phyloP scores from a whole-genome alignment of 2,888 invertebrate species.

The Morinoia aosen region DNA sequence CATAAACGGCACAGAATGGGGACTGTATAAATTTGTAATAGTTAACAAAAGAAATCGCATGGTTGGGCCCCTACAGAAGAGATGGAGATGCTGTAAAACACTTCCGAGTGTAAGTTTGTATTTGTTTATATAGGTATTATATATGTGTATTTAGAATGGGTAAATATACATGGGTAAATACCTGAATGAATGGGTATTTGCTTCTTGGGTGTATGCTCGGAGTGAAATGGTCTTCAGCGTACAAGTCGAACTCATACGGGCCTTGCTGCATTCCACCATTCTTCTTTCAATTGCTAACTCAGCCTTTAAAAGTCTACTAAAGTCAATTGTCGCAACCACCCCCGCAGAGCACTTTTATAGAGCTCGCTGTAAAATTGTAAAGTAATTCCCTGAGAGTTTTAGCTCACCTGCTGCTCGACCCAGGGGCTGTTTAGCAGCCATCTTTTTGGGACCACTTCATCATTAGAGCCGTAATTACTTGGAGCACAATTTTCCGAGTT shows the following conservation, averaged over 20 bases:
- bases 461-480: constrained; percentile 23
- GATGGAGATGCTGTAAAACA: no score
- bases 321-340: no score
- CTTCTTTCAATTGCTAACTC: neutral
- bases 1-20: no score
- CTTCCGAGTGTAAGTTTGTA: no score
- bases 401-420: neutral
- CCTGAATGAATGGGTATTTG: neutral
- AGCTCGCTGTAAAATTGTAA: neutral
- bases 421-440: neutral
- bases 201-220: neutral
- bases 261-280: neutral
- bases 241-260: neutral
- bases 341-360: neutral
- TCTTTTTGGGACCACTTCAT: neutral
- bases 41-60: no score
- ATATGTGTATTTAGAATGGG: neutral
- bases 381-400: neutral
- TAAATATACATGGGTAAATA: neutral
- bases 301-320: neutral
- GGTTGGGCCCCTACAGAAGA: no score
- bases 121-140: no score
- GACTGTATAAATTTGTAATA: no score
- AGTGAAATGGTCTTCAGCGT: neutral
- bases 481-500: constrained; percentile 27